These are phyloP conservation scores for Theristicus caerulescens DNA, from an alignment of 2,113 vertebrate genomes.

Conservation along the genomic window DNA sequence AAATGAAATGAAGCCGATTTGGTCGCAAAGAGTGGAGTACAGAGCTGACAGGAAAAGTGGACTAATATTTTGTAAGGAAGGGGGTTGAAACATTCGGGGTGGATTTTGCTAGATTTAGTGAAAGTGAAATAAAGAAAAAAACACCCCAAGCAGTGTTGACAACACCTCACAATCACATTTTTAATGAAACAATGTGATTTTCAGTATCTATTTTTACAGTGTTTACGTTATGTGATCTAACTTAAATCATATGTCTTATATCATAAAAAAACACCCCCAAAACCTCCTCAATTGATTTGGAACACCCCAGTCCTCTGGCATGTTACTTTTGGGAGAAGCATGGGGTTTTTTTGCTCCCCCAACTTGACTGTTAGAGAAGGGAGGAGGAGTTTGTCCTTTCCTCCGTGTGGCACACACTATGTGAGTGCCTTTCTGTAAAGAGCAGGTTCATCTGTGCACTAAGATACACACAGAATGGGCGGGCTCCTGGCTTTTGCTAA, in stretches of 20 bases:
- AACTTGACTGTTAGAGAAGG: neutral
- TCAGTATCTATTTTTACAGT: neutral
- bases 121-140: neutral
- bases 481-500: neutral
- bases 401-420: fast-evolving
- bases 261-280: neutral
- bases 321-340: neutral
- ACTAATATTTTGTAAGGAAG: neutral
- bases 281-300: neutral
- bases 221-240: neutral
- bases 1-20: neutral
- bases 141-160: neutral
- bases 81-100: neutral
- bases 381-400: neutral
- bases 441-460: neutral
- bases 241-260: neutral
- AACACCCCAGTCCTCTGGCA: neutral
- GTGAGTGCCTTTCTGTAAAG: neutral
- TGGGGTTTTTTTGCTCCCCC: neutral
- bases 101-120: neutral
- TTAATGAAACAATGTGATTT: neutral
- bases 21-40: neutral
- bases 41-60: neutral
- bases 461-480: neutral
- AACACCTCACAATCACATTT: neutral